Base-by-base conservation (phyloP, 2,888 invertebrate genomes). In the Encarsia formosa region DNA sequence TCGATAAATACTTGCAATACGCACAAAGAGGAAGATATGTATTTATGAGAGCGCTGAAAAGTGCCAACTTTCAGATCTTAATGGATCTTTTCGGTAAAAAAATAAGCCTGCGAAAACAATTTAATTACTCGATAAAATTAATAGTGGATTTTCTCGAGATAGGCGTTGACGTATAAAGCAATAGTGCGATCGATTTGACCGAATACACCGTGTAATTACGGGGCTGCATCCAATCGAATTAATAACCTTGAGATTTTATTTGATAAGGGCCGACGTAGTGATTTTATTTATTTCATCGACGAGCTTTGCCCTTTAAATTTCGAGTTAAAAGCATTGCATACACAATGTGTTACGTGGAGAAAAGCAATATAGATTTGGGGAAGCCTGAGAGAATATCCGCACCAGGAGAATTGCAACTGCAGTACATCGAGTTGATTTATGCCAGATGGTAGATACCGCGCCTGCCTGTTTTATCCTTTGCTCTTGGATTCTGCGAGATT, bases 351-450 rank as follows among this genome's bases (percentile, higher is more conserved):
- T 8, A 26, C 26, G 26, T 26, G 26, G 26, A 49, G 57, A 59
- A 60, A 61, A 61, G 63, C 63, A 67, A 65, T 68, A 68, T 67
- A 65, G 63, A 62, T 66, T 66, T 64, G 63, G 62, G 61, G 64
- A 62, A 63, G 67, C 62, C 63, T 60, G 63, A 19, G 56, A 61
- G n/a, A n/a, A n/a, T n/a, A n/a, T n/a, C n/a, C 63, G 63, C 65
- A 65, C 66, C 63, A 63, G 66, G 69, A 70, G 66, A 34, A 24
- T 31, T 63, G 65, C 63, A 68, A 38, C 37, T 63, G 65, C 63
- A 68, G 42, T 42, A 69, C 67, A 70, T 67, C 65, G 68, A 67
- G 67, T 71, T 71, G 71, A 71, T 71, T 71, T 71, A 71, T 71
- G 65, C 70, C 67, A 71, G 70, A 71, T 71, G 68, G 65, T 65